Conservation (phyloP, 2,888 invertebrate species). For the Agrochola circellaris region DNA sequence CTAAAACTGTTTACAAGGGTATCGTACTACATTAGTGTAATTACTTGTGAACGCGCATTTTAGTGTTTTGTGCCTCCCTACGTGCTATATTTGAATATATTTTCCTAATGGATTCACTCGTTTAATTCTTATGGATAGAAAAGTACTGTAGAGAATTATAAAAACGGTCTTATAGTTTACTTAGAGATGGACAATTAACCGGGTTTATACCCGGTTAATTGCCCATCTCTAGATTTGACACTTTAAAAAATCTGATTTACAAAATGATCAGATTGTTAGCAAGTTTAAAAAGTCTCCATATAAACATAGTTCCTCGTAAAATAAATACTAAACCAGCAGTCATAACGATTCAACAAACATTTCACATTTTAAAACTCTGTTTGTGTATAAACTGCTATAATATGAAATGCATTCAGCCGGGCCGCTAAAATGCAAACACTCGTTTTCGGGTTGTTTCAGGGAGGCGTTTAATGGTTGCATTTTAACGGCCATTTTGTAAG, state of each 20-base stretch:
- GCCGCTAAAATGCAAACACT: slow-evolving; percentile 76
- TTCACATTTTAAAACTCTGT: slow-evolving; percentile 18
- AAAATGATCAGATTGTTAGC: no score
- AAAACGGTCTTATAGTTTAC: not conserved
- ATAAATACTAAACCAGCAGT: not conserved
- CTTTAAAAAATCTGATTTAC: not conserved
- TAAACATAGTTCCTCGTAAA: not conserved
- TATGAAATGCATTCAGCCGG: slow-evolving; percentile 72
- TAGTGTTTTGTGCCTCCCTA: slow-evolving; percentile 70
- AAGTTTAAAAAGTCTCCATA: not conserved
- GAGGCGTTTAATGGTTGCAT: slow-evolving; percentile 82
- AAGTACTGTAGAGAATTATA: not conserved
- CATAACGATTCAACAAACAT: slow-evolving; percentile 21
- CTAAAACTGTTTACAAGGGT: slow-evolving; percentile 68
- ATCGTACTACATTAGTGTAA: slow-evolving; percentile 78
- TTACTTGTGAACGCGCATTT: slow-evolving; percentile 82
- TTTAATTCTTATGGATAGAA: slow-evolving; percentile 32
- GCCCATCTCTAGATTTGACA: not conserved
- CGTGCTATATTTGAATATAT: slow-evolving; percentile 74
- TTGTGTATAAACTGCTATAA: slow-evolving; percentile 36
- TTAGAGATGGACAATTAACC: not conserved
- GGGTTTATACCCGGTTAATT: not conserved
- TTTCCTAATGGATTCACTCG: slow-evolving; percentile 57
- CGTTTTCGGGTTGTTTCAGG: slow-evolving; percentile 82
- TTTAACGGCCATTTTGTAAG: slow-evolving; percentile 81